Evolutionary conservation across 1,140 invertebrate genomes (phyloP), one percentile per base, ranked within the genome.

Genomic region (Bombus waltoni): DNA sequence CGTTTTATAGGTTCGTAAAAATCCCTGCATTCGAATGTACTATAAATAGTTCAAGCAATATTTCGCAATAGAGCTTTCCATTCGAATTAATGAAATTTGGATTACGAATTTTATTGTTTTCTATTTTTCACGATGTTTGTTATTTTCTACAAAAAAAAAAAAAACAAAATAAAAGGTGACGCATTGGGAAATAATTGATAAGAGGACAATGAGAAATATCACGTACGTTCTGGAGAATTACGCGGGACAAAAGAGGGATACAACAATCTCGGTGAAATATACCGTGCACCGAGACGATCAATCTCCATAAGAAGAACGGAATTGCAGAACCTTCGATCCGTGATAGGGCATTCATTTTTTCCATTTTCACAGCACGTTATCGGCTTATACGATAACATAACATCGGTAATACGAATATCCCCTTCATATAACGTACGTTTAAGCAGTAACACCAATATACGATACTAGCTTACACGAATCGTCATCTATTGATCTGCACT

Each of bases 281-380:
- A 42, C 15, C 40, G 42, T 76, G 57, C 44, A 25, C 18, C 59
- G 82, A 47, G 44, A 70, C 82, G 82, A 85, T 85, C 57, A 80
- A 85, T 85, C 83, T 73, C 66, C n/a, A 62, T 62, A 72, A 84
- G 75, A 71, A 42, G 65, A n/a, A 79, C 74, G 65, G 82, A 83
- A 78, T 83, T 78, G 53, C 47, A 42, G 32, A 47, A 75, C 57
- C 47, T 62, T 32, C 38, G 53, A 59, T 84, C 47, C 40, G 40
- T 15, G 82, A 84, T 44, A 40, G 75, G n/a, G 22, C 42, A 59
- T 72, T 84, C 40, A n/a, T 80, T 80, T 72, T 57, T 71, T 35
- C 35, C 65, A 70, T 78, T 78, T 78, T 78, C 73, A 25, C 38
- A 44, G 74, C 47, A 15, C 73, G 62, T 83, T 77, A 83, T 77